A percentile compares a stretch with the other conserved stretches of the same genome.
These are phyloP conservation scores for Epinotia brunnichana DNA, from an alignment of 2,888 invertebrate species.

Conservation along the genomic window DNA sequence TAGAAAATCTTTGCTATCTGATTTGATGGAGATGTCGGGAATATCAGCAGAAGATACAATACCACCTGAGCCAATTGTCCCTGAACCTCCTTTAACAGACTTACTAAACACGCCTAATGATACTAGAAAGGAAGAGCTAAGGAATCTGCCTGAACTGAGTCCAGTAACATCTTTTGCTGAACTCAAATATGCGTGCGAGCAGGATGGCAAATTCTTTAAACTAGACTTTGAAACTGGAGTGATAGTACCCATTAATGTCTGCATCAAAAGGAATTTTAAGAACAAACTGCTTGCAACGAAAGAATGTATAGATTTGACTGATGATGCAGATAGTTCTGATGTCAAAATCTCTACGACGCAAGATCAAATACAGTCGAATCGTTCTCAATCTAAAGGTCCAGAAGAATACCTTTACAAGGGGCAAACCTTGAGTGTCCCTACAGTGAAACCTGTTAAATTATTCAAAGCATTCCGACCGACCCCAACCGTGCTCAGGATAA, in stretches of 20 bases:
- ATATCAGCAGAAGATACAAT: conserved; percentile 68
- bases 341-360: not conserved
- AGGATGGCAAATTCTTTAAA: conserved; percentile 67
- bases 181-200: conserved; percentile 64
- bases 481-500: not conserved
- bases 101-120: conserved; percentile 45
- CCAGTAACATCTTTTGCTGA: conserved; percentile 64
- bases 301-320: conserved; percentile 67
- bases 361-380: not conserved
- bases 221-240: conserved; percentile 63
- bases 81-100: conserved; percentile 33
- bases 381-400: not conserved
- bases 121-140: not conserved
- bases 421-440: conserved; percentile 10
- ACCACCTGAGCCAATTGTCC: conserved; percentile 41
- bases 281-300: conserved; percentile 20
- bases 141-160: conserved; percentile 49
- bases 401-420: conserved; percentile 26
- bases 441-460: conserved; percentile 56
- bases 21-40: conserved; percentile 80
- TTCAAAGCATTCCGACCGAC: conserved; percentile 51
- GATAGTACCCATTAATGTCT: conserved; percentile 67
- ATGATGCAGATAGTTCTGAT: conserved; percentile 54
- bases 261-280: conserved; percentile 59
- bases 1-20: conserved; percentile 70